Conservation (phyloP, 2,888 invertebrate genomes). For the Cosmia trapezina region DNA sequence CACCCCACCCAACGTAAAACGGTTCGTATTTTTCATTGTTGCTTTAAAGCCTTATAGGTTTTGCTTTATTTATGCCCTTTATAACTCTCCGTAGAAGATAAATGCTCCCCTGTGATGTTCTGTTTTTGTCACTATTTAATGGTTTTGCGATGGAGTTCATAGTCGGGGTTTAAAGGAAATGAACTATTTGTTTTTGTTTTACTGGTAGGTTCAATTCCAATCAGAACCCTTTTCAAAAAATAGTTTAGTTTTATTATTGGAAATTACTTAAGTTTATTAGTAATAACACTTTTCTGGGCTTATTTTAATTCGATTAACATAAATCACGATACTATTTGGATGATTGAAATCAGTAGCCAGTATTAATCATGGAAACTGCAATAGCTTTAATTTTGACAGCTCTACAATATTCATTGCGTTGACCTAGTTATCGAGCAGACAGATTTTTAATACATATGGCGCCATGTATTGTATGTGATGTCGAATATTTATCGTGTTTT, state of each 20-base stretch:
- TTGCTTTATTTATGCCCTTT: conserved; percentile 89
- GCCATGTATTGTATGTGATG: not conserved
- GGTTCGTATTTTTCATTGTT: conserved; percentile 91
- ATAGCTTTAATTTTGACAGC: conserved; percentile 36
- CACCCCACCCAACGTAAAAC: conserved; percentile 83
- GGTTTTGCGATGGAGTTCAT: conserved; percentile 64
- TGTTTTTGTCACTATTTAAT: conserved; percentile 83
- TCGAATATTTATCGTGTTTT: not conserved
- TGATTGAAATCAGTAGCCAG: conserved; percentile 18
- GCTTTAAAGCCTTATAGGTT: conserved; percentile 90
- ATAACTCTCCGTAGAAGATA: conserved; percentile 86
- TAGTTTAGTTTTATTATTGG: too few species aligned
- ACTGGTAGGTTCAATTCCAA: conserved; percentile 1
- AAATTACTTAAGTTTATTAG: too few species aligned
- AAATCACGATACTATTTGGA: not conserved
- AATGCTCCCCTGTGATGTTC: conserved; percentile 83
- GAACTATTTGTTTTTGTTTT: conserved; percentile 2
- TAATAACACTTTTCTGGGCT: not conserved
- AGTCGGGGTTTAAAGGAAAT: conserved; percentile 22
- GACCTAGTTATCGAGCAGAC: conserved; percentile 24
- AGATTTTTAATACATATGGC: conserved; percentile 6
- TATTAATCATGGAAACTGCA: conserved; percentile 31
- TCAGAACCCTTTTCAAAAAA: not conserved
- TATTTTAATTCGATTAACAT: conserved; percentile 8
- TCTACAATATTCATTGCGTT: conserved; percentile 40